Conservation (phyloP, 1,140 invertebrate genomes). For the Danaus melanippus region DNA sequence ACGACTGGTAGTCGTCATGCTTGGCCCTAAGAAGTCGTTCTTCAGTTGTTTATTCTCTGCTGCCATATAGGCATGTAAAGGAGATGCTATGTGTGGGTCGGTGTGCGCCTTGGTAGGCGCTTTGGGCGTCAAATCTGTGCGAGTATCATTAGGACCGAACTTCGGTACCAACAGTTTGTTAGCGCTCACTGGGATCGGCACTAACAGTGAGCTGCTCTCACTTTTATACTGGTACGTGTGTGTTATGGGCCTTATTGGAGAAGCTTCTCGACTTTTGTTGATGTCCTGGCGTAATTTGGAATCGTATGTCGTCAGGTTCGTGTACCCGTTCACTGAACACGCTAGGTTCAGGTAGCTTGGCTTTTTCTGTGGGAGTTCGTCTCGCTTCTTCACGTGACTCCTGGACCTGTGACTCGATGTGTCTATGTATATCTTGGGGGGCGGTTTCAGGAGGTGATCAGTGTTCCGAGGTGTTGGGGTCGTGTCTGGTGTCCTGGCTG, state of each 20-base stretch:
- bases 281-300: slow-evolving; percentile 81
- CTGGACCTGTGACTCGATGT: slow-evolving; percentile 52
- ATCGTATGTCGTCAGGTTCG: slow-evolving; percentile 86
- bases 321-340: slow-evolving; percentile 92
- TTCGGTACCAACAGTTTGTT: slow-evolving; percentile 64
- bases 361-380: slow-evolving; percentile 56
- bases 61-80: slow-evolving; percentile 60
- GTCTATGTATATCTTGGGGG: slow-evolving; percentile 53
- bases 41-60: slow-evolving; percentile 64
- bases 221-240: slow-evolving; percentile 73
- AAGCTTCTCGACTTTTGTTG: slow-evolving; percentile 77
- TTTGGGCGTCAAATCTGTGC: slow-evolving; percentile 60
- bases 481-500: slow-evolving; percentile 43
- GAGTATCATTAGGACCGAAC: slow-evolving; percentile 62
- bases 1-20: slow-evolving; percentile 57
- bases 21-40: slow-evolving; percentile 60
- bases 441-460: slow-evolving; percentile 59
- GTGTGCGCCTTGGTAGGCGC: slow-evolving; percentile 68
- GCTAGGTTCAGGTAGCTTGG: slow-evolving; percentile 91
- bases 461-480: slow-evolving; percentile 48
- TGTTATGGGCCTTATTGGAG: slow-evolving; percentile 74
- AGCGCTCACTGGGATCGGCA: slow-evolving; percentile 67
- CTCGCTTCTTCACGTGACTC: slow-evolving; percentile 52
- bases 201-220: slow-evolving; percentile 71
- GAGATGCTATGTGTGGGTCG: slow-evolving; percentile 55